A percentile compares a stretch with the other conserved stretches of the same genome.
phyloP scores from a whole-genome alignment of 1,140 invertebrate species.

The Phthorimaea operculella region DNA sequence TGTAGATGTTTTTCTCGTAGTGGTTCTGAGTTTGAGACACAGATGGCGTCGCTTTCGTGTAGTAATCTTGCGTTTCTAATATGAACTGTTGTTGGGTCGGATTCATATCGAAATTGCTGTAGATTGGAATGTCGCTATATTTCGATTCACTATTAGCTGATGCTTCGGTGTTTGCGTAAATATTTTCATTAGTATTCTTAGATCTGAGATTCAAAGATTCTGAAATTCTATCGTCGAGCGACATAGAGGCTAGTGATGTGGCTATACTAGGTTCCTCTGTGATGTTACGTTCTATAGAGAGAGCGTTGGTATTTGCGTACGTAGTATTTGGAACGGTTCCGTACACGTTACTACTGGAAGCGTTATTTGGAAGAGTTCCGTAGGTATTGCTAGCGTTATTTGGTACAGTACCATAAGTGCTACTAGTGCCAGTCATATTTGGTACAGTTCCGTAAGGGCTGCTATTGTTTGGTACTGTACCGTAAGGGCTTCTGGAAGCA shows the following conservation, averaged over 20 bases:
- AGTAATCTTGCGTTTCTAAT: conserved; percentile 53
- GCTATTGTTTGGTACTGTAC: too few relatives aligned
- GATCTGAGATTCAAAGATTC: conserved; percentile 60
- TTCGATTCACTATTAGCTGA: conserved; percentile 21
- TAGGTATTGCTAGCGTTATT: conserved; percentile 13
- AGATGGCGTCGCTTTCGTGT: conserved; percentile 47
- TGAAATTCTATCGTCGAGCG: conserved; percentile 57
- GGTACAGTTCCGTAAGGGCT: too few relatives aligned
- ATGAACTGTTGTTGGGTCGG: conserved; percentile 46
- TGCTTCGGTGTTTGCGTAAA: conserved; percentile 38
- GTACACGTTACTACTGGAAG: conserved; percentile 14
- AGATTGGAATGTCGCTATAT: conserved; percentile 43
- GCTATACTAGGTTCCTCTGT: conserved; percentile 23
- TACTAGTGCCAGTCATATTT: background rate
- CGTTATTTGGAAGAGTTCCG: conserved; percentile 25
- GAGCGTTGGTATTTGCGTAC: conserved; percentile 31
- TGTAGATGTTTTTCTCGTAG: conserved; percentile 59
- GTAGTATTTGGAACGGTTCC: conserved; percentile 23
- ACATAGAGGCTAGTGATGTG: conserved; percentile 41
- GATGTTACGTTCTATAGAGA: conserved; percentile 23
- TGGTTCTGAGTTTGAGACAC: conserved; percentile 29
- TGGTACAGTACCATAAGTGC: background rate
- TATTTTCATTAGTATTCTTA: conserved; percentile 48
- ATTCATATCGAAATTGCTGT: conserved; percentile 50
- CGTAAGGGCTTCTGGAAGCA: too few relatives aligned